phyloP scores from a whole-genome alignment of 2,888 invertebrate species.

The Melinopterus prodromus region DNA sequence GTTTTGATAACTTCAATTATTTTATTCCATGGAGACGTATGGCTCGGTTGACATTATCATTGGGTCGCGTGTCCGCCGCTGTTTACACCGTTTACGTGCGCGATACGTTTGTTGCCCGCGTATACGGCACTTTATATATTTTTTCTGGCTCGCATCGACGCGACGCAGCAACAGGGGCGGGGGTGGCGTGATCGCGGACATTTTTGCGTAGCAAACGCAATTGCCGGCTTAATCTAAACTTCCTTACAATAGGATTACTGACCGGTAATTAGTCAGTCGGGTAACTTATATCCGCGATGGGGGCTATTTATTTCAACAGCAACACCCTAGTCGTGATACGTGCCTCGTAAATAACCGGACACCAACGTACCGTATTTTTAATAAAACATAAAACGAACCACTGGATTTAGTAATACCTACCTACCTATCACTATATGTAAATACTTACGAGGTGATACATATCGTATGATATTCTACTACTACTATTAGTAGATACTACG shows the following conservation, averaged over 20 bases:
- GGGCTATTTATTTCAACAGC: not conserved
- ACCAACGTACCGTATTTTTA: too few species aligned
- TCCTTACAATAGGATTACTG: slow-evolving; percentile 15
- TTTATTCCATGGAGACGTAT: not conserved
- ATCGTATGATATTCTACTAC: too few species aligned
- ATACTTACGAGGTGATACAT: too few species aligned
- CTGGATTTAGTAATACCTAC: too few species aligned
- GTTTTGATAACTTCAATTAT: not conserved
- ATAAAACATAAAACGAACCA: too few species aligned
- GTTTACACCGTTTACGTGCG: not conserved
- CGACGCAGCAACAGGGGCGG: not conserved
- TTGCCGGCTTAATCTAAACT: slow-evolving; percentile 7
- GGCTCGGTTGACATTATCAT: not conserved
- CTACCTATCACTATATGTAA: too few species aligned
- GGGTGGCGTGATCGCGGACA: slow-evolving; percentile 16
- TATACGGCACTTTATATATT: not conserved
- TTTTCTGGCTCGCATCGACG: not conserved
- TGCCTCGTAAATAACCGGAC: too few species aligned
- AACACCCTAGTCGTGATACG: not conserved
- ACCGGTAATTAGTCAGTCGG: not conserved
- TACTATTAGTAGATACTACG: too few species aligned
- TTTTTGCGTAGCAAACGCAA: slow-evolving; percentile 5
- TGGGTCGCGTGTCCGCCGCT: not conserved
- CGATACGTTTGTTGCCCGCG: slow-evolving; percentile 24
- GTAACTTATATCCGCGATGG: not conserved